phyloP scores from a whole-genome alignment of 2,113 vertebrate species.

The Scalopus aquaticus region DNA sequence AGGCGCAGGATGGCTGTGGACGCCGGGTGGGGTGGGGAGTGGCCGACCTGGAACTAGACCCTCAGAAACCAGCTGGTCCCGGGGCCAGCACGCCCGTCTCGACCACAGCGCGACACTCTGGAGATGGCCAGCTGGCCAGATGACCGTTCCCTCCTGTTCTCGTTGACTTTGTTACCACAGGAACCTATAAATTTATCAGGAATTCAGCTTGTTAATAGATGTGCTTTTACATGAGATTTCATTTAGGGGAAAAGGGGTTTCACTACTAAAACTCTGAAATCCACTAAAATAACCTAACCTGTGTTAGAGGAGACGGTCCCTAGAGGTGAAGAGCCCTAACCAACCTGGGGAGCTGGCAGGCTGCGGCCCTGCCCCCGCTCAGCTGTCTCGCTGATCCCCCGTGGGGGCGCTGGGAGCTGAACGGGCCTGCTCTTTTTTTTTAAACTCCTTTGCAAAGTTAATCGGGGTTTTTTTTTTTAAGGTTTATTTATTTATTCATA shows the following conservation, averaged over 20 bases:
- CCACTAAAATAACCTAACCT: background rate
- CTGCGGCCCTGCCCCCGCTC: no score
- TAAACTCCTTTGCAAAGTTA: no score
- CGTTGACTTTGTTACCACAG: background rate
- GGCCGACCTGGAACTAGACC: accelerated
- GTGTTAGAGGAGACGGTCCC: background rate
- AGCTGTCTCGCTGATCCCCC: no score
- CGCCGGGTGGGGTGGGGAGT: background rate
- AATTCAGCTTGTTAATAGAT: background rate
- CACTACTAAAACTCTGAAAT: background rate
- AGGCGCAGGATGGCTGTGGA: accelerated
- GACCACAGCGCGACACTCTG: no score
- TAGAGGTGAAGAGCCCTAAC: background rate
- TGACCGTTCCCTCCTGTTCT: background rate
- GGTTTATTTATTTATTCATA: no score
- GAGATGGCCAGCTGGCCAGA: background rate
- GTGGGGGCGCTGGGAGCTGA: background rate
- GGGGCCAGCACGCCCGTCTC: no score
- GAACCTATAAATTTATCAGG: background rate
- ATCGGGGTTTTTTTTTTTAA: no score
- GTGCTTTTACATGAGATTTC: background rate
- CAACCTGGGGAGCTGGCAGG: no score
- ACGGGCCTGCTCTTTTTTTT: no score
- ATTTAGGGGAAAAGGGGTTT: background rate
- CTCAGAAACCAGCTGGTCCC: background rate